Evolutionary conservation across 1,140 invertebrate species (phyloP).

Genomic region (Mamestra configurata): DNA sequence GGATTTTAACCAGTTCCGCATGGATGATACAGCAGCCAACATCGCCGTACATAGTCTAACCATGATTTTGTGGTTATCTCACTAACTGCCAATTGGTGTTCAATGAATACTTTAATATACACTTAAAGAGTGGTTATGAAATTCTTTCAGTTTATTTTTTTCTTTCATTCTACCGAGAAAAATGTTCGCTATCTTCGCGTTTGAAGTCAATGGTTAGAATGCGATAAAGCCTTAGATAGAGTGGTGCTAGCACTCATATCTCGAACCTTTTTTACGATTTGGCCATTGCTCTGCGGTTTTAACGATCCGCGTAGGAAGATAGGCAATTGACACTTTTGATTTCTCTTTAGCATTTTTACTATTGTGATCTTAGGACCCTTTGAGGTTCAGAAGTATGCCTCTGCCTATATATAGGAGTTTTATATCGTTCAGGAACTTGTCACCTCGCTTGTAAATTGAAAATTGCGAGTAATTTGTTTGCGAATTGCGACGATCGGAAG

Average conservation of each 20-base stretch:
- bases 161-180: not conserved
- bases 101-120: too few relatives aligned
- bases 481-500: too few relatives aligned
- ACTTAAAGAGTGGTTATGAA: not conserved
- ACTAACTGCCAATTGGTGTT: too few relatives aligned
- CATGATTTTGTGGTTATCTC: too few relatives aligned
- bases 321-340: conserved; percentile 27
- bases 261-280: conserved; percentile 14
- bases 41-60: too few relatives aligned
- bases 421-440: not conserved
- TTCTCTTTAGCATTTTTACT: conserved; percentile 21
- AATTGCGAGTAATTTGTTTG: too few relatives aligned
- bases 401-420: too few relatives aligned
- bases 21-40: too few relatives aligned
- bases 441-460: not conserved
- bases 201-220: not conserved
- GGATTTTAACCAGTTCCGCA: too few relatives aligned
- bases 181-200: not conserved
- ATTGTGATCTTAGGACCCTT: not conserved
- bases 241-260: conserved; percentile 1
- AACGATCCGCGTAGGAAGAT: conserved; percentile 25
- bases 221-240: conserved; percentile 15
- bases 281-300: conserved; percentile 19
- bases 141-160: not conserved
- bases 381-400: not conserved